Evolutionary conservation across 2,888 invertebrate species (phyloP).

Genomic region (Chaitophorus viminalis): DNA sequence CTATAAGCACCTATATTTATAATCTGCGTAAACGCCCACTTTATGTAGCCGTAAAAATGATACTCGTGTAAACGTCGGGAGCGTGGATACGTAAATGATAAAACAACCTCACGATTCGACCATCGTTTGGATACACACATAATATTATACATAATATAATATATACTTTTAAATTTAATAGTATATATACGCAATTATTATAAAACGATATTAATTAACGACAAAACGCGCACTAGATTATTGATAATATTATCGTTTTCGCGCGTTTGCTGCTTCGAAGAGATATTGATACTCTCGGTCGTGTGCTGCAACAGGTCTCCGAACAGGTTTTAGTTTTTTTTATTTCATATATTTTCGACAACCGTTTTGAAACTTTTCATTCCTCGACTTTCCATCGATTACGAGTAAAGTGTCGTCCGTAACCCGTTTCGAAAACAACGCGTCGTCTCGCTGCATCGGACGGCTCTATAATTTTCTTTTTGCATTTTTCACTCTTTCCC

Average conservation of each 20-base stretch:
- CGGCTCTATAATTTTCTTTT: background rate
- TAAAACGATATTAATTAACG: too few species aligned
- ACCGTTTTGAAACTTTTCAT: background rate
- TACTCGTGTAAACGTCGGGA: background rate
- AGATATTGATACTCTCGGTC: background rate
- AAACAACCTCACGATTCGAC: too few species aligned
- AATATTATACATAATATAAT: too few species aligned
- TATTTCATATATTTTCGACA: background rate
- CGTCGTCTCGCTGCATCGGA: background rate
- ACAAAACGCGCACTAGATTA: too few species aligned
- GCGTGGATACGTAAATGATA: too few species aligned
- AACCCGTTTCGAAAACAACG: conserved; percentile 20
- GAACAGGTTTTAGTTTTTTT: background rate
- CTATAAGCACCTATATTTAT: background rate
- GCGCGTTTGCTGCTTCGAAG: background rate
- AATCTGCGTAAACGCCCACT: too few species aligned
- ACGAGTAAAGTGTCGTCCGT: too few species aligned
- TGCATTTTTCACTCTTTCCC: background rate
- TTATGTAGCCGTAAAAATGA: background rate
- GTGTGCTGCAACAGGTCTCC: background rate
- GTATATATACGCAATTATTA: too few species aligned
- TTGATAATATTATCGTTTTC: background rate
- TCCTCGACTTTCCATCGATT: background rate
- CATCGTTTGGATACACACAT: too few species aligned
- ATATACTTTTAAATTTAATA: too few species aligned